Conservation (phyloP, 2,113 vertebrate genomes). For the Rhea americana region DNA sequence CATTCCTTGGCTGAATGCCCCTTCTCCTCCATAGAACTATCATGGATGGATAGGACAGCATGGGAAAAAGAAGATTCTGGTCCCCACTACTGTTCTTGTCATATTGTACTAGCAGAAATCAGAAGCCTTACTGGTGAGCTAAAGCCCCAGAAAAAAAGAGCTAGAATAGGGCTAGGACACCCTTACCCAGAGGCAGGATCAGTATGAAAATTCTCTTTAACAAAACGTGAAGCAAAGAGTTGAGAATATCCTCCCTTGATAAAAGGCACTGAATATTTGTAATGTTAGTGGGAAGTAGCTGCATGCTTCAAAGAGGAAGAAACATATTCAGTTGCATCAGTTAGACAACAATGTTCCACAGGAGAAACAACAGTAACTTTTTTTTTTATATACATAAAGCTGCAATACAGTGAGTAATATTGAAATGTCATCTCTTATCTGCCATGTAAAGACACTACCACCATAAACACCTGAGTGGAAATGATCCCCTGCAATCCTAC, state of each 20-base stretch:
- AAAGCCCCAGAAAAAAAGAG: background rate
- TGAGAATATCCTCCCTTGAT: background rate
- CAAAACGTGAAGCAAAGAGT: background rate
- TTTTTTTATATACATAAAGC: constrained; percentile 4
- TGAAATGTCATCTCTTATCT: constrained; percentile 44
- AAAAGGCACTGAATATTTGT: background rate
- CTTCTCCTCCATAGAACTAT: constrained; percentile 1
- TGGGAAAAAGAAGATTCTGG: constrained; percentile 14
- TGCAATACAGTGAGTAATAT: background rate
- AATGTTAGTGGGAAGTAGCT: background rate
- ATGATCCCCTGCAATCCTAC: constrained; percentile 48
- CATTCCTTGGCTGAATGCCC: constrained; percentile 42
- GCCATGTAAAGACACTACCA: constrained; percentile 52
- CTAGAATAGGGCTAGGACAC: background rate
- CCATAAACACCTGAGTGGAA: constrained; percentile 59
- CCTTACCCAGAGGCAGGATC: background rate
- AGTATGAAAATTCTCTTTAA: background rate
- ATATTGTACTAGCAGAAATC: background rate
- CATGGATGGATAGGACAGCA: background rate
- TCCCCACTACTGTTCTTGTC: background rate
- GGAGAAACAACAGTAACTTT: constrained; percentile 11
- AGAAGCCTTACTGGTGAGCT: background rate
- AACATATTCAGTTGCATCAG: background rate
- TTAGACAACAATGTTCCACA: constrained; percentile 11
- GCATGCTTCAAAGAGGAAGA: background rate